A percentile compares a stretch with the other conserved stretches of the same genome.
phyloP scores from a whole-genome alignment of 1,140 invertebrate genomes.

The Octopus bimaculoides region DNA sequence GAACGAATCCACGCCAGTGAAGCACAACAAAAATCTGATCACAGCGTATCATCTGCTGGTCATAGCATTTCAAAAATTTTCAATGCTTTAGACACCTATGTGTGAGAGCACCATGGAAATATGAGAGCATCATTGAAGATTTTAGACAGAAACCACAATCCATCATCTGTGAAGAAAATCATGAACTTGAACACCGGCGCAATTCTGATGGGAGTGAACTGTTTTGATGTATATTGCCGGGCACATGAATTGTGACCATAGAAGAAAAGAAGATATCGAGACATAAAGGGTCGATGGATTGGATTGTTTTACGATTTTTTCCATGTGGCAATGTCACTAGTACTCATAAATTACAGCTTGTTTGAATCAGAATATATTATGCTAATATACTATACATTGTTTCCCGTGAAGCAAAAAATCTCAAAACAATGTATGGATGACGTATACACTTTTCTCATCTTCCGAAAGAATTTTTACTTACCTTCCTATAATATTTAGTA shows the following conservation, averaged over 20 bases:
- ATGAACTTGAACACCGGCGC: not conserved
- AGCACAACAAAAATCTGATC: not conserved
- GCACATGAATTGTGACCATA: not conserved
- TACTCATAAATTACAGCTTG: not conserved
- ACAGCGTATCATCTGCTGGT: not conserved
- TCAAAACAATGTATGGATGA: too few relatives aligned
- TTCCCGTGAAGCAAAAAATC: too few relatives aligned
- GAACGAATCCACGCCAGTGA: conserved; percentile 4
- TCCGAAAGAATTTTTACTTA: too few relatives aligned
- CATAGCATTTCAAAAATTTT: not conserved
- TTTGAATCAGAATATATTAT: not conserved
- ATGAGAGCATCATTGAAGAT: not conserved
- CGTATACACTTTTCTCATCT: too few relatives aligned
- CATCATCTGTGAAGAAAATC: conserved; percentile 7
- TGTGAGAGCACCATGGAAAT: not conserved
- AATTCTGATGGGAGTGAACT: conserved; percentile 4
- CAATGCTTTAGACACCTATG: not conserved
- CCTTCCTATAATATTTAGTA: too few relatives aligned
- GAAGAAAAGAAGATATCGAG: not conserved
- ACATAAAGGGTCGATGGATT: not conserved
- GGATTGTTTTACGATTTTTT: not conserved
- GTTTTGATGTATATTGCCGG: not conserved
- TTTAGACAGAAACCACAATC: not conserved
- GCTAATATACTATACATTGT: too few relatives aligned
- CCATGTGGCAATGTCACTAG: not conserved